These are phyloP conservation scores for Egretta garzetta DNA, from an alignment of 2,113 vertebrate genomes.

Conservation along the genomic window DNA sequence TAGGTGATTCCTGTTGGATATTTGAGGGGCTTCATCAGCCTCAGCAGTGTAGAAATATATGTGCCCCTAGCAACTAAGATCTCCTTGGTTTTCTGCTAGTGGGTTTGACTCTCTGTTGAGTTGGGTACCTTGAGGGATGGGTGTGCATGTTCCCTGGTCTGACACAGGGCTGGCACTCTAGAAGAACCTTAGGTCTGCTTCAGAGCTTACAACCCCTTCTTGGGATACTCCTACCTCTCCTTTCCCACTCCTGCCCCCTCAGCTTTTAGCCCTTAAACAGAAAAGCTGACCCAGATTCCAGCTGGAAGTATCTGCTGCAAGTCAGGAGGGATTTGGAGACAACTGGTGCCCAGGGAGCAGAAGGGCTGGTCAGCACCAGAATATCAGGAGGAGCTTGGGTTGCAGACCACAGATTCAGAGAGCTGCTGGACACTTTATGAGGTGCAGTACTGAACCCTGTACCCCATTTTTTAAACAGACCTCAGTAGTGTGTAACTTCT, in stretches of 20 bases:
- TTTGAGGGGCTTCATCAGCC: neutral
- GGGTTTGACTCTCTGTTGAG: neutral
- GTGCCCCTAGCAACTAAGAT: neutral
- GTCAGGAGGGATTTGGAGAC: neutral
- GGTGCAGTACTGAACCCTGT: neutral
- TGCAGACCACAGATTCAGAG: neutral
- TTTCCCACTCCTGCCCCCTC: neutral
- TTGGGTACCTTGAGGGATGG: neutral
- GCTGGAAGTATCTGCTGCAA: neutral
- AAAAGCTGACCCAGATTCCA: neutral
- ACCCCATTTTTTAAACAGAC: neutral
- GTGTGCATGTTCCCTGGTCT: neutral
- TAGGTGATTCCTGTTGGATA: neutral
- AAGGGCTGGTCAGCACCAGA: neutral
- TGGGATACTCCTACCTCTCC: neutral
- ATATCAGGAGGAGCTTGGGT: neutral
- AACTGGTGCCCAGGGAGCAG: neutral
- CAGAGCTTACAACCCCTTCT: neutral
- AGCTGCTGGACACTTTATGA: neutral
- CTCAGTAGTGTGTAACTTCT: neutral
- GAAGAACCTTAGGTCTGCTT: neutral
- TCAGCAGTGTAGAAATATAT: neutral
- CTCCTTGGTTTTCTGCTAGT: neutral
- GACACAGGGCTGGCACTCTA: neutral
- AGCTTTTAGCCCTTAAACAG: neutral